Conservation (phyloP, 2,113 vertebrate species). For the Delphinus delphis region DNA sequence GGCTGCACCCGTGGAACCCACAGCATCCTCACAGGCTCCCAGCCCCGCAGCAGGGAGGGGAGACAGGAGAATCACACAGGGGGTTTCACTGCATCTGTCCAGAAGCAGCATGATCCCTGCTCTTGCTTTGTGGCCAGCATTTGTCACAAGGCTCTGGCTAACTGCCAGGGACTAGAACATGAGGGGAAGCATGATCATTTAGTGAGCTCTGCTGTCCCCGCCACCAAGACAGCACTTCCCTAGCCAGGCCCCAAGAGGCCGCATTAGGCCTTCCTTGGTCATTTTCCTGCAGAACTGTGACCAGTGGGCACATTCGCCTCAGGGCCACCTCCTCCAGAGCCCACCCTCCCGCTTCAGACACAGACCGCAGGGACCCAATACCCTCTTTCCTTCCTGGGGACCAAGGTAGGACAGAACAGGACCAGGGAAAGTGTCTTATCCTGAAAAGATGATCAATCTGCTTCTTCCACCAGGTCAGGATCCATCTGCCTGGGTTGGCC, state of each 20-base stretch:
- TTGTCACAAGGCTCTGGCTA: neutral
- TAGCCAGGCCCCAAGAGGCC: neutral
- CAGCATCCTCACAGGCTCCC: neutral
- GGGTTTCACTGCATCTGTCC: neutral
- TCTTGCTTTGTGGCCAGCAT: neutral
- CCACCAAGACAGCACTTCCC: neutral
- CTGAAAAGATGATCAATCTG: neutral
- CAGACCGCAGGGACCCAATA: neutral
- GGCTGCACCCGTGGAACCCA: neutral
- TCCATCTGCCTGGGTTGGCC: too few species aligned
- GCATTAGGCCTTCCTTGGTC: neutral
- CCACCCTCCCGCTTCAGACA: neutral
- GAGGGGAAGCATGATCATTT: neutral
- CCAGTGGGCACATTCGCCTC: neutral
- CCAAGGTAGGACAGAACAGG: neutral
- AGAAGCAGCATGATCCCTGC: neutral
- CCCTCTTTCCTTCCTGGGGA: neutral
- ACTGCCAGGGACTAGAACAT: neutral
- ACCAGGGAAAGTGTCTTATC: neutral
- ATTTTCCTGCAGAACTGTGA: neutral
- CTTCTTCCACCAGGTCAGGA: neutral
- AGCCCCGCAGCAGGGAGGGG: neutral
- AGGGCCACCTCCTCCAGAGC: neutral
- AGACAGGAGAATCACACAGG: neutral
- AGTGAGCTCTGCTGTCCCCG: neutral